phyloP scores from a whole-genome alignment of 2,113 vertebrate genomes.

The Nettapus auritus region DNA sequence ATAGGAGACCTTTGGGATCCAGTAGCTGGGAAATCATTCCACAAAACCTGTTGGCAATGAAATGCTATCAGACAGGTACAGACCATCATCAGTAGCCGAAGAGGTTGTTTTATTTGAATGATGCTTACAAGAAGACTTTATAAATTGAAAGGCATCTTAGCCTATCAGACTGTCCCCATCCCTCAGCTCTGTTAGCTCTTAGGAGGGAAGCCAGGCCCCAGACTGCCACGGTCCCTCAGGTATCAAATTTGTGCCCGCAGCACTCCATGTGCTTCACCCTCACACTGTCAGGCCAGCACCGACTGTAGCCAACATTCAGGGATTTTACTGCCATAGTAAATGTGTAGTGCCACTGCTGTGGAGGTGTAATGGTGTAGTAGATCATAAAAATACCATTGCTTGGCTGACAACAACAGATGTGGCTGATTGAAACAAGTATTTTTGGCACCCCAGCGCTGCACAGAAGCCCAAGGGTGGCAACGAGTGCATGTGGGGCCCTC shows the following conservation, averaged over 20 bases:
- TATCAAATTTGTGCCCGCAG: background rate
- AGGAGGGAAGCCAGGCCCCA: background rate
- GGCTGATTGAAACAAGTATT: no score
- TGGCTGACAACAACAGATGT: background rate
- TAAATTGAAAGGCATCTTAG: background rate
- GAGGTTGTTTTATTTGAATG: background rate
- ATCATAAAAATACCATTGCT: background rate
- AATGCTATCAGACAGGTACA: no score
- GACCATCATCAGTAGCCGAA: background rate
- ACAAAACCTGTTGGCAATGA: background rate
- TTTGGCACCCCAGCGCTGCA: background rate
- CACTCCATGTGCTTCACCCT: background rate
- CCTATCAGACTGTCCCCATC: background rate
- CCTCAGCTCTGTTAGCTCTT: background rate
- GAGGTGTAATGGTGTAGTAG: background rate
- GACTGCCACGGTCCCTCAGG: background rate
- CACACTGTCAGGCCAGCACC: fast-evolving
- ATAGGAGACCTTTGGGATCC: background rate
- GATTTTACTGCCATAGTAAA: background rate
- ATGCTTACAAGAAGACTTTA: background rate
- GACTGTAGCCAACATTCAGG: background rate
- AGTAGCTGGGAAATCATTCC: background rate
- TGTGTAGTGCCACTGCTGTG: background rate
- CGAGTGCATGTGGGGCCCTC: background rate
- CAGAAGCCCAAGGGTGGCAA: background rate